Conservation (phyloP, 2,113 vertebrate species). For the Craseonycteris thonglongyai region DNA sequence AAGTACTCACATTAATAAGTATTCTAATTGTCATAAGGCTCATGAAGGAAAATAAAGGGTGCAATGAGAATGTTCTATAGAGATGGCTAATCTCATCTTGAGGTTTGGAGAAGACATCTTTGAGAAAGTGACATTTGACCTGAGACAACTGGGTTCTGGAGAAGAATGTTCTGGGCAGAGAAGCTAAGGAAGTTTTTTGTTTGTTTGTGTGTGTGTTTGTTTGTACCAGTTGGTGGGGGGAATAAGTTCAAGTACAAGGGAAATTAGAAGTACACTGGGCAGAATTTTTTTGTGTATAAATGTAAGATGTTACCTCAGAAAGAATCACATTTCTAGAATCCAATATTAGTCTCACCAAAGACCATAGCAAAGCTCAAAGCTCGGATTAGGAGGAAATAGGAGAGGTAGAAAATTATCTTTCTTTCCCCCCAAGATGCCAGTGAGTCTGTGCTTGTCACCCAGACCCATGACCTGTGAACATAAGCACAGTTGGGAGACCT, state of each 20-base stretch:
- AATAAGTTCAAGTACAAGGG: neutral
- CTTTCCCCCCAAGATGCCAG: neutral
- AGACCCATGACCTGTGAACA: neutral
- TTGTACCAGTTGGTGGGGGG: neutral
- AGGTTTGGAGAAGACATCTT: neutral
- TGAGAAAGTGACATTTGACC: neutral
- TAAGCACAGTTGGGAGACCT: neutral
- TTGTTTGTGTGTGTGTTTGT: neutral
- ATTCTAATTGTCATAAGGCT: neutral
- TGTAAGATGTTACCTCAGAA: neutral
- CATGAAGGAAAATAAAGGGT: neutral
- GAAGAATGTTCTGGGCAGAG: neutral
- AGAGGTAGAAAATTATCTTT: neutral
- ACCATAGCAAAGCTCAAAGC: neutral
- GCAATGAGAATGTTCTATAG: neutral
- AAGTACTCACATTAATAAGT: neutral
- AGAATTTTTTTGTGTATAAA: neutral
- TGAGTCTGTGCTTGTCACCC: neutral
- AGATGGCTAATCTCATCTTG: neutral
- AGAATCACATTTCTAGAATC: neutral
- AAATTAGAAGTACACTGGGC: neutral
- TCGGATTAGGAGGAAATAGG: neutral
- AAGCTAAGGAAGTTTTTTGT: no score
- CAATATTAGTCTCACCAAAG: neutral
- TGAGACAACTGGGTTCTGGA: neutral